phyloP scores from a whole-genome alignment of 2,113 vertebrate genomes.

The Centropristis striata region DNA sequence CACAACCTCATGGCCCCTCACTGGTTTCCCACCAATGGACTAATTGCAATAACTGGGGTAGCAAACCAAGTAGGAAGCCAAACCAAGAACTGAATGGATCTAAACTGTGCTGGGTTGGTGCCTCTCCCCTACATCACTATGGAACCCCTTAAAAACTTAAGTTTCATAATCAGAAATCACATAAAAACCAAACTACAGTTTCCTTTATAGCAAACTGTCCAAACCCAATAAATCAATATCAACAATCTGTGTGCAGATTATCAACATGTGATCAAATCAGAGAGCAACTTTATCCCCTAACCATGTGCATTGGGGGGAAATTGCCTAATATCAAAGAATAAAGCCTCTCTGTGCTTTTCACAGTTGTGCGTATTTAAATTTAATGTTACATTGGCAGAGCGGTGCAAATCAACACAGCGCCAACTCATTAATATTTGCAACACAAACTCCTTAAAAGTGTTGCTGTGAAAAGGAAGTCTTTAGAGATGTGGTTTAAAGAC shows the following conservation, averaged over 20 bases:
- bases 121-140: background rate
- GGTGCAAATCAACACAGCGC: background rate
- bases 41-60: background rate
- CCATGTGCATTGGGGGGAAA: background rate
- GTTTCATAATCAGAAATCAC: background rate
- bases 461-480: constrained; percentile 18
- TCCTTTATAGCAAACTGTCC: background rate
- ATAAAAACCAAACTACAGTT: background rate
- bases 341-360: constrained; percentile 29
- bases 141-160: background rate
- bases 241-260: background rate
- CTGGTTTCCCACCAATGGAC: background rate
- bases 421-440: constrained; percentile 28
- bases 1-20: constrained; percentile 6
- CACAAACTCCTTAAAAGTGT: background rate
- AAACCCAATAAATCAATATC: background rate
- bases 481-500: constrained; percentile 12
- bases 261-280: background rate
- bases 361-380: constrained; percentile 1
- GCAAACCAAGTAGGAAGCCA: background rate
- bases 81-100: background rate
- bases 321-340: constrained; percentile 11
- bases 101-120: background rate
- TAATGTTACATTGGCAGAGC: constrained; percentile 28
- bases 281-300: background rate